Conservation (phyloP, 2,888 invertebrate species). For the Eupithecia centaureata region DNA sequence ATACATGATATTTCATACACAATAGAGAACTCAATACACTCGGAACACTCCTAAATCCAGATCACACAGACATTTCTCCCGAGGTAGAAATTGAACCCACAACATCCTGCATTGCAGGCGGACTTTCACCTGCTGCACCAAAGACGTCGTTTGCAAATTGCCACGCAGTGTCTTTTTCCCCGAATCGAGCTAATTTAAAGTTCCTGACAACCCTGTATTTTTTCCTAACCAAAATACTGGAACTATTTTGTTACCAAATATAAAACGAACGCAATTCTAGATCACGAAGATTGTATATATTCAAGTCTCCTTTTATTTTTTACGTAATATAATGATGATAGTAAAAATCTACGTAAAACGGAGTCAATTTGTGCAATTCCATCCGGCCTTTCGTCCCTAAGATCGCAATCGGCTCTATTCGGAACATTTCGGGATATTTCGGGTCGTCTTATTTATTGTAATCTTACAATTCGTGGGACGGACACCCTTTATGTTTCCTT, state of each 20-base stretch:
- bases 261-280: conserved; percentile 43
- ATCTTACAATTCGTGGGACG: conserved; percentile 82
- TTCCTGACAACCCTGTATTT: conserved; percentile 4
- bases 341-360: conserved; percentile 73
- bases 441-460: conserved; percentile 81
- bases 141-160: too few species aligned
- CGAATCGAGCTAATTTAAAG: not conserved
- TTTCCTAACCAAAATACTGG: conserved; percentile 21
- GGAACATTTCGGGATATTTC: conserved; percentile 51
- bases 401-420: conserved; percentile 71
- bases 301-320: conserved; percentile 48
- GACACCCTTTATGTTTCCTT: conserved; percentile 61
- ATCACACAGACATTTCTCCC: too few species aligned
- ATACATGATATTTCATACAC: too few species aligned
- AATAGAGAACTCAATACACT: too few species aligned
- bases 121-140: too few species aligned
- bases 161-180: not conserved
- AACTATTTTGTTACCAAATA: conserved; percentile 42
- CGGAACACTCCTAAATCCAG: too few species aligned
- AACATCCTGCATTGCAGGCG: too few species aligned
- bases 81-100: too few species aligned
- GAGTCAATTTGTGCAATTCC: conserved; percentile 71
- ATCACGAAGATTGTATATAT: conserved; percentile 43
- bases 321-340: conserved; percentile 62
- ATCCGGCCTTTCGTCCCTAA: conserved; percentile 39